Evolutionary conservation across 2,113 vertebrate genomes (phyloP).

Genomic region (Tetrao urogallus): DNA sequence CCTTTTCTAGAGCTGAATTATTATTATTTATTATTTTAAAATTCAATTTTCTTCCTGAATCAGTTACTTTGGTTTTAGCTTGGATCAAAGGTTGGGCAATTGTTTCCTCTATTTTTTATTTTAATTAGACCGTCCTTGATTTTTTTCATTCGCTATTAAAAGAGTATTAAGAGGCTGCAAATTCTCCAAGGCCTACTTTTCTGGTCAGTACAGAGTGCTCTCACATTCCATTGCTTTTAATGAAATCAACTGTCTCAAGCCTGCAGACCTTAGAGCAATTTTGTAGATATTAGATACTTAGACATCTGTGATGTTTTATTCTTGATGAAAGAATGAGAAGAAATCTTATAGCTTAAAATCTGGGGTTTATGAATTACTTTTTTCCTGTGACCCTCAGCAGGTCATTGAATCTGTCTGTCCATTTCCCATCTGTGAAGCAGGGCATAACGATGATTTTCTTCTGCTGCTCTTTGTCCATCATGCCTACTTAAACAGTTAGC

Average conservation of each 20-base stretch:
- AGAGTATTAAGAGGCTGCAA: neutral
- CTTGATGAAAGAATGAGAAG: slow-evolving; percentile 51
- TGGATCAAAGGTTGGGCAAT: neutral
- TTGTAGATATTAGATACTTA: slow-evolving; percentile 41
- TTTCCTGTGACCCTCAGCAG: slow-evolving; percentile 41
- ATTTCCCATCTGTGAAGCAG: slow-evolving; percentile 41
- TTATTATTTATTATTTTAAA: neutral
- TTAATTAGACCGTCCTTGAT: neutral
- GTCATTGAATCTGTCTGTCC: slow-evolving; percentile 50
- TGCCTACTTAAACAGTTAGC: slow-evolving; percentile 5
- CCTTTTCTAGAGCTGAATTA: neutral
- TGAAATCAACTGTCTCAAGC: neutral
- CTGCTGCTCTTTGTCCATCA: slow-evolving; percentile 40
- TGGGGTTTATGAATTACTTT: slow-evolving; percentile 57
- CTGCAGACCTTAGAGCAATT: slow-evolving; percentile 47
- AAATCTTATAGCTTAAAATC: slow-evolving; percentile 43
- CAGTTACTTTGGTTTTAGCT: neutral
- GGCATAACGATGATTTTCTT: slow-evolving; percentile 50
- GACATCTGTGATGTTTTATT: slow-evolving; percentile 40
- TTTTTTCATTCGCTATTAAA: slow-evolving; percentile 31
- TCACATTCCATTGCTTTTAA: slow-evolving; percentile 19
- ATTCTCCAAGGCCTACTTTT: slow-evolving; percentile 16
- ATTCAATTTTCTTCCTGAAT: neutral
- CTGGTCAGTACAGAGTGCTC: neutral
- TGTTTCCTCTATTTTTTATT: neutral